These are phyloP conservation scores for Herpailurus yagouaroundi DNA, from an alignment of 2,113 vertebrate species.

Conservation along the genomic window DNA sequence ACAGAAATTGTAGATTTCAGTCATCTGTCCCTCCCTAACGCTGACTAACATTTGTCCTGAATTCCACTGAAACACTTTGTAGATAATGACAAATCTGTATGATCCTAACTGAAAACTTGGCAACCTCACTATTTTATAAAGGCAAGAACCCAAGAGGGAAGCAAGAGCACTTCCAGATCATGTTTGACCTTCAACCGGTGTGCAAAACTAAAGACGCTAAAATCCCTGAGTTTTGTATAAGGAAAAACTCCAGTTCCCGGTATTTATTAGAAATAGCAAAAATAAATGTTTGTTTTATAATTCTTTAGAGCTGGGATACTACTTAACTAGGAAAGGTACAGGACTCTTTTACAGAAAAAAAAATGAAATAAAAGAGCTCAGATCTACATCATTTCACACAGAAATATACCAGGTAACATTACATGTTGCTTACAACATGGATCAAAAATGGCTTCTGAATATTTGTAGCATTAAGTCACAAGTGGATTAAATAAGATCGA, in stretches of 20 bases:
- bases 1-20: conserved; percentile 45
- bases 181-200: background rate
- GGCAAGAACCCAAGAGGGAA: background rate
- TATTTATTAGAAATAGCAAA: background rate
- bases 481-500: background rate
- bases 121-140: conserved; percentile 29
- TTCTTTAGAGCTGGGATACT: background rate
- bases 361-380: background rate
- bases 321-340: background rate
- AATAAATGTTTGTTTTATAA: background rate
- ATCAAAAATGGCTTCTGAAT: background rate
- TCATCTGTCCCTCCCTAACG: conserved; percentile 45
- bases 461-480: background rate
- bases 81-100: conserved; percentile 47
- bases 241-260: background rate
- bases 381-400: background rate
- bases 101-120: background rate
- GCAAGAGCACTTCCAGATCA: background rate
- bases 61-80: conserved; percentile 51
- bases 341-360: background rate
- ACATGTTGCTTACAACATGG: background rate
- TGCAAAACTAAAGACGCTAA: background rate
- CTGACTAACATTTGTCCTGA: conserved; percentile 28
- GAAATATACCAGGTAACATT: background rate
- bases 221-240: background rate